phyloP scores from a whole-genome alignment of 2,113 vertebrate species.

The Protomyctophum bolini region DNA sequence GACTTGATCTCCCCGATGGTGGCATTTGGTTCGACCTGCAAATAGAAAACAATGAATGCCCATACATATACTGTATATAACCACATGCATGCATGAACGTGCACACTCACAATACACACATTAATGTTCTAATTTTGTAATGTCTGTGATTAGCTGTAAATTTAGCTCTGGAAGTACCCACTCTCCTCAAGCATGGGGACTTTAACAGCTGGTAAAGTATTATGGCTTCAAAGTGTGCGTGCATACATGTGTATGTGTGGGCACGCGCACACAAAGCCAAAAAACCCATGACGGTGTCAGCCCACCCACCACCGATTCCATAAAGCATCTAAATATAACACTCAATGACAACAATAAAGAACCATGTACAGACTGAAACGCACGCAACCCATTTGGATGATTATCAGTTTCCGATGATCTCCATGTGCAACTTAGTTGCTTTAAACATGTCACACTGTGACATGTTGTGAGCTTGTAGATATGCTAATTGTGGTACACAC shows the following conservation, averaged over 20 bases:
- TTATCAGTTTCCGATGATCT: background rate
- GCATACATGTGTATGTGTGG: constrained; percentile 2
- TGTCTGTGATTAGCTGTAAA: constrained; percentile 63
- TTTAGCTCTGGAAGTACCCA: constrained; percentile 62
- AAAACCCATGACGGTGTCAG: constrained; percentile 31
- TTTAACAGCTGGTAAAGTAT: constrained; percentile 65
- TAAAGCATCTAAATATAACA: constrained; percentile 39
- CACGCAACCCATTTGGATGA: background rate
- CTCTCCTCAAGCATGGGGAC: constrained; percentile 36
- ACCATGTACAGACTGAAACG: constrained; percentile 13
- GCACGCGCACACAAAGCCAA: constrained; percentile 1
- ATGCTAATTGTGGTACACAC: too few species aligned
- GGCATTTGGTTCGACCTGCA: constrained; percentile 92
- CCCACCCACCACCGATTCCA: constrained; percentile 30
- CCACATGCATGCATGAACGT: too few species aligned
- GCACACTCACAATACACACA: constrained; percentile 21
- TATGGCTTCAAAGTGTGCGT: constrained; percentile 39
- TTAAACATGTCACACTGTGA: too few species aligned
- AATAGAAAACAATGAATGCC: constrained; percentile 37
- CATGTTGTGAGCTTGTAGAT: too few species aligned
- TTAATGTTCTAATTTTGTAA: constrained; percentile 51
- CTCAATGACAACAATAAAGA: constrained; percentile 26
- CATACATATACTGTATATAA: background rate
- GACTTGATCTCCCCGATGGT: constrained; percentile 93
- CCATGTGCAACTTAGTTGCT: background rate